These are phyloP conservation scores for Trypoxylon attenuatum DNA, from an alignment of 2,888 invertebrate species.

Conservation along the genomic window DNA sequence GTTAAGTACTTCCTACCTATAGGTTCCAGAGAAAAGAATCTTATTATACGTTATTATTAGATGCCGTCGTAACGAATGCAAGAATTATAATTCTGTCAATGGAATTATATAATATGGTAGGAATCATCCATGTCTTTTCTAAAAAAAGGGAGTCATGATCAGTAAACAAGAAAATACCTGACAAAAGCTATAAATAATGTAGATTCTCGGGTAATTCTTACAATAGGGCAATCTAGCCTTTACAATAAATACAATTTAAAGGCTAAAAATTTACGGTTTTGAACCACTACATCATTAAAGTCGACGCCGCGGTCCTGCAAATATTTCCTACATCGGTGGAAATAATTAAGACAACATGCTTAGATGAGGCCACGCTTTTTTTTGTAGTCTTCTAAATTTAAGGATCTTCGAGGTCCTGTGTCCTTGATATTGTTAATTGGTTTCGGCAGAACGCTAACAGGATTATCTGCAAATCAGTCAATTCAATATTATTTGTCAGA, in stretches of 20 bases:
- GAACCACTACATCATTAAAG: slow-evolving; percentile 23
- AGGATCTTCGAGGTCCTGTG: slow-evolving; percentile 87
- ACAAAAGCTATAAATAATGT: slow-evolving; percentile 48
- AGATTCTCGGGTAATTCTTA: slow-evolving; percentile 44
- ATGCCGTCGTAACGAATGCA: slow-evolving; percentile 26
- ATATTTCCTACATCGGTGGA: slow-evolving; percentile 22
- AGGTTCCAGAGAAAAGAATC: slow-evolving; percentile 16
- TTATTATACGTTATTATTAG: slow-evolving; percentile 22
- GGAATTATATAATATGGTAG: slow-evolving; percentile 32
- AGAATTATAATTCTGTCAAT: slow-evolving; percentile 18
- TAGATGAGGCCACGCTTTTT: slow-evolving; percentile 93
- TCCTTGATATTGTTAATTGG: slow-evolving; percentile 84
- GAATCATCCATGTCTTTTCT: slow-evolving; percentile 32
- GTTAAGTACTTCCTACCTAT: slow-evolving; percentile 34
- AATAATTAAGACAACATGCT: slow-evolving; percentile 46
- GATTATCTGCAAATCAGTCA: slow-evolving; percentile 76
- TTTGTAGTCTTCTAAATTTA: slow-evolving; percentile 95
- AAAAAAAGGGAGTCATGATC: slow-evolving; percentile 26
- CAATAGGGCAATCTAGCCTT: slow-evolving; percentile 29
- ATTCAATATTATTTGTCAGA: neutral
- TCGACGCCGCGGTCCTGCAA: slow-evolving; percentile 29
- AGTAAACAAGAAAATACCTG: slow-evolving; percentile 24
- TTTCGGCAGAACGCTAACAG: slow-evolving; percentile 84
- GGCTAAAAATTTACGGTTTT: slow-evolving; percentile 13
- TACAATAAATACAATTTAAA: slow-evolving; percentile 33